phyloP scores from a whole-genome alignment of 2,113 vertebrate genomes.

The Ramphastos sulfuratus region DNA sequence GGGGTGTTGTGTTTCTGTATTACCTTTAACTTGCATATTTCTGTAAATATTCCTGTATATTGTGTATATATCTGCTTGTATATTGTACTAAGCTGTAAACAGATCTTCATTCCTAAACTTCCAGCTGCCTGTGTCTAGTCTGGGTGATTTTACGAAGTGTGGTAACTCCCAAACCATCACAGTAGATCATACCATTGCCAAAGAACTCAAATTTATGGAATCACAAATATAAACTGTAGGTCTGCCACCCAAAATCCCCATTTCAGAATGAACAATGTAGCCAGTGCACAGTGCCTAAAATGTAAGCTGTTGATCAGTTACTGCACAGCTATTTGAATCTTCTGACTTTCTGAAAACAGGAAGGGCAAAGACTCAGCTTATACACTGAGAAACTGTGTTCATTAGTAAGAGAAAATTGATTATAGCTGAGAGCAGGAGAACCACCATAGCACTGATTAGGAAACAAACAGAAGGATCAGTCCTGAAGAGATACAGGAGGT shows the following conservation, averaged over 20 bases:
- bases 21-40: too few relatives aligned
- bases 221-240: neutral
- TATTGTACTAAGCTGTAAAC: too few relatives aligned
- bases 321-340: neutral
- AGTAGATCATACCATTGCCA: too few relatives aligned
- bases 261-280: neutral
- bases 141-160: too few relatives aligned
- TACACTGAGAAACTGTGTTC: neutral
- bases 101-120: too few relatives aligned
- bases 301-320: neutral
- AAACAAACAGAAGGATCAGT: neutral
- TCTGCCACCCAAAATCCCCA: neutral
- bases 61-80: too few relatives aligned
- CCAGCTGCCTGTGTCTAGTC: too few relatives aligned
- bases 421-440: neutral
- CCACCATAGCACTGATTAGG: neutral
- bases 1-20: too few relatives aligned
- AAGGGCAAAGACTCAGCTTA: neutral
- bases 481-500: neutral
- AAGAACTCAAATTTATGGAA: too few relatives aligned
- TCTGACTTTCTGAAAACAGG: neutral
- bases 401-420: neutral
- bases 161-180: too few relatives aligned
- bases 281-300: neutral
- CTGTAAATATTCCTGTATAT: too few relatives aligned